phyloP scores from a whole-genome alignment of 2,797 vertebrate species.

The Morus bassanus region DNA sequence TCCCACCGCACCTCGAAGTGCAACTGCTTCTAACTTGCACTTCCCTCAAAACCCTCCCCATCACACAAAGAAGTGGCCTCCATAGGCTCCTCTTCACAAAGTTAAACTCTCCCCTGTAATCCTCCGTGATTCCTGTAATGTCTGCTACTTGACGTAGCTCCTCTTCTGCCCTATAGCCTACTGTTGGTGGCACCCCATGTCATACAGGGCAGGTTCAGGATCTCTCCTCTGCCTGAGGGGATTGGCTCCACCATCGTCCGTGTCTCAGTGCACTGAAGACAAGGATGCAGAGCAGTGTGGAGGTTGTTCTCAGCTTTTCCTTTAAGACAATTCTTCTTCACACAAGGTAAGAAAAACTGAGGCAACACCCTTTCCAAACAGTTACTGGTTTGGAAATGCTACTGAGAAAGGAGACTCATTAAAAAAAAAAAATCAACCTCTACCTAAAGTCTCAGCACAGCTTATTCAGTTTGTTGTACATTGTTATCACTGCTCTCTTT shows the following conservation, averaged over 20 bases:
- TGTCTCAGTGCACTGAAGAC: background rate
- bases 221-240: fast-evolving
- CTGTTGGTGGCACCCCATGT: background rate
- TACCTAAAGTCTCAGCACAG: background rate
- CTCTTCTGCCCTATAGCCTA: background rate
- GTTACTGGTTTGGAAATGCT: background rate
- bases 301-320: background rate
- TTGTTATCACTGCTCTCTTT: background rate
- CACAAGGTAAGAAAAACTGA: background rate
- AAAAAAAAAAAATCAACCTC: background rate
- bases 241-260: background rate
- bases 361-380: background rate
- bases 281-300: background rate
- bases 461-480: background rate
- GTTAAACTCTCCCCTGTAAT: background rate
- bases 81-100: background rate
- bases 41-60: background rate
- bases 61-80: background rate
- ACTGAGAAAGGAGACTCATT: background rate
- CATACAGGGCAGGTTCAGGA: background rate
- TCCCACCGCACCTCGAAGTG: background rate
- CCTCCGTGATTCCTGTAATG: background rate
- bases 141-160: background rate
- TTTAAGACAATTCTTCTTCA: background rate
- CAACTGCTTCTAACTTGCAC: background rate